Evolutionary conservation across 2,113 vertebrate species (phyloP).

Genomic region (Hydropotes inermis): DNA sequence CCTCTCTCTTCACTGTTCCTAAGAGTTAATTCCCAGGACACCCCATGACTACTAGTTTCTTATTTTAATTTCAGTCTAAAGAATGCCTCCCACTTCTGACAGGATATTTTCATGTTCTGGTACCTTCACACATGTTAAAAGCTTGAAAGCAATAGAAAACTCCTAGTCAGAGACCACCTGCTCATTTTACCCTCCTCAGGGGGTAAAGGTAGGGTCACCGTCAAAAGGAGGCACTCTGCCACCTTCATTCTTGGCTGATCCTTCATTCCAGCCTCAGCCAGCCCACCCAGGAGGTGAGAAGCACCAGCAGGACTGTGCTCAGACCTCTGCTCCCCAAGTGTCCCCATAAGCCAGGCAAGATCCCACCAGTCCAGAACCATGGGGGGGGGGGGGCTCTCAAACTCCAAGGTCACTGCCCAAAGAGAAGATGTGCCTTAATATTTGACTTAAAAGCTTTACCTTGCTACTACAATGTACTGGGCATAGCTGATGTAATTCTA

Average conservation of each 20-base stretch:
- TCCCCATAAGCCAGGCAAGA: neutral
- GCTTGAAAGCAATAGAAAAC: neutral
- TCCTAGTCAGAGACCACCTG: accelerated
- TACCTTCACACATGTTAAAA: neutral
- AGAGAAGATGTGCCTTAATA: neutral
- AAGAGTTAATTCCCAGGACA: neutral
- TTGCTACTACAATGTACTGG: neutral
- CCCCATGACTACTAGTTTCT: neutral
- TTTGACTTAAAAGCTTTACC: neutral
- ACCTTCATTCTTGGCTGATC: neutral
- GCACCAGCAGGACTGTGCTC: neutral
- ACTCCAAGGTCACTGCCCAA: neutral
- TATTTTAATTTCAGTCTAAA: neutral
- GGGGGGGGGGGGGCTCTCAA: neutral
- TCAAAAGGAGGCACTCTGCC: neutral
- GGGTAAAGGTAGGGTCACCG: neutral
- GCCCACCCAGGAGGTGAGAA: neutral
- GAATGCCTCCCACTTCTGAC: neutral
- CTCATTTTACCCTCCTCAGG: neutral
- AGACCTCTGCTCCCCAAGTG: neutral
- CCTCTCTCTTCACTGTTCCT: neutral
- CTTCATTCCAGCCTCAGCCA: neutral
- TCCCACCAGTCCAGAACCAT: neutral
- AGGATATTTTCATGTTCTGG: neutral
- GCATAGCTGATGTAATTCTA: neutral